Evolutionary conservation across 2,888 invertebrate genomes (phyloP), one percentile per base, ranked within the genome.

Genomic region (Acanthosoma haemorrhoidale): DNA sequence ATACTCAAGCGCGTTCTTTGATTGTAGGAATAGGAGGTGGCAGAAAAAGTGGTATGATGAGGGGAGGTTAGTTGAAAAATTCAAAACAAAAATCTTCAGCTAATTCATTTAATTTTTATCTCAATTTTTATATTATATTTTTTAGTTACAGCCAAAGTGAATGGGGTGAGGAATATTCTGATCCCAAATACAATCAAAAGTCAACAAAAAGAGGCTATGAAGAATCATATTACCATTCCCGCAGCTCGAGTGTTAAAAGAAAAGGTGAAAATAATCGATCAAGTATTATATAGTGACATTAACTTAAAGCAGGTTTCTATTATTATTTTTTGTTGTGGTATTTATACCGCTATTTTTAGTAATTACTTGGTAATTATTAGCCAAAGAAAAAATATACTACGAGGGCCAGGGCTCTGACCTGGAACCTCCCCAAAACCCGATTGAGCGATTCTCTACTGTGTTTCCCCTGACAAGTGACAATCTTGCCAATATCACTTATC

Each of bases 1-100:
- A 25, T n/a, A 51, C 11, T 51, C 51, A 25, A n/a, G 13, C 1
- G 25, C 18, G 5, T 51, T 51, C 29, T 51, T 2, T 51, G 4
- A 2, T 51, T 51, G n/a, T 25, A 64, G 64, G 38, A 80, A 79
- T 79, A 82, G 83, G 79, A 81, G 83, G 77, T 80, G 82, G 80
- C 83, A 83, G 79, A 82, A 81, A 78, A 81, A 81, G 75, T 83
- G 83, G 83, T 82, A 83, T 77, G 82, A 82, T 77, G 82, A 83
- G 75, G 83, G 83, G 81, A 84, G 84, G 84, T 84, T 83, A 74
- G 76, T 29, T 13, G 8, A 41, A n/a, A n/a, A n/a, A n/a, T n/a
- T n/a, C n/a, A n/a, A n/a, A n/a, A n/a, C n/a, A n/a, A n/a, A n/a
- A n/a, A n/a, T n/a, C n/a, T n/a, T n/a, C n/a, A n/a, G n/a, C n/a